Conservation (phyloP, 2,797 vertebrate genomes). For the Rhinella marina region DNA sequence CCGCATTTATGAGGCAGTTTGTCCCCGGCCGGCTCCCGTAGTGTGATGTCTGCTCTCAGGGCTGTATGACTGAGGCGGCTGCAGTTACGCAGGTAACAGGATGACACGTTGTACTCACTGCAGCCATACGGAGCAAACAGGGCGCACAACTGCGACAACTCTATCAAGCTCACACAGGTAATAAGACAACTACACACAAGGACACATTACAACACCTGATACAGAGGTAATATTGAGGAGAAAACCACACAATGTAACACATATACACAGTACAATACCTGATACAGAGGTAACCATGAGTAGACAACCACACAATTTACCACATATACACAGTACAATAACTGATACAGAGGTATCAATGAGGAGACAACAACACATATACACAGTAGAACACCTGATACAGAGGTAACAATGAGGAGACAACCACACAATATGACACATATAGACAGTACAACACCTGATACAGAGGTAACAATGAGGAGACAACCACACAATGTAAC, state of each 20-base stretch:
- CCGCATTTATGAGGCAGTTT: not conserved
- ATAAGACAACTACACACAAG: not conserved
- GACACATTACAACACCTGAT: not conserved
- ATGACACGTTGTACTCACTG: not conserved
- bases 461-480: too few species aligned
- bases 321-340: too few species aligned
- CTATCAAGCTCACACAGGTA: not conserved
- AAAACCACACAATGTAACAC: not conserved
- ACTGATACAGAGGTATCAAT: too few species aligned
- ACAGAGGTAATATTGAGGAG: not conserved
- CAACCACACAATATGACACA: too few species aligned
- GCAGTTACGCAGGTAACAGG: slow-evolving; percentile 6
- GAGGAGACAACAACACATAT: too few species aligned
- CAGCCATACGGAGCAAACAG: not conserved
- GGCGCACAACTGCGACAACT: not conserved
- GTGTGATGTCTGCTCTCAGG: not conserved
- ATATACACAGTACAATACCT: not conserved
- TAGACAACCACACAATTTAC: too few species aligned
- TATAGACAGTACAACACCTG: too few species aligned
- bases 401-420: too few species aligned
- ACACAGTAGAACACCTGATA: too few species aligned
- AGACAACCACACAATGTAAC: too few species aligned
- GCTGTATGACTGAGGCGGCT: not conserved
- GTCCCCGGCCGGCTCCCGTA: not conserved
- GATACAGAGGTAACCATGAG: too few species aligned